Evolutionary conservation across 1,140 invertebrate genomes (phyloP), one percentile per base, ranked within the genome.

Genomic region (Reticulitermes speratus): DNA sequence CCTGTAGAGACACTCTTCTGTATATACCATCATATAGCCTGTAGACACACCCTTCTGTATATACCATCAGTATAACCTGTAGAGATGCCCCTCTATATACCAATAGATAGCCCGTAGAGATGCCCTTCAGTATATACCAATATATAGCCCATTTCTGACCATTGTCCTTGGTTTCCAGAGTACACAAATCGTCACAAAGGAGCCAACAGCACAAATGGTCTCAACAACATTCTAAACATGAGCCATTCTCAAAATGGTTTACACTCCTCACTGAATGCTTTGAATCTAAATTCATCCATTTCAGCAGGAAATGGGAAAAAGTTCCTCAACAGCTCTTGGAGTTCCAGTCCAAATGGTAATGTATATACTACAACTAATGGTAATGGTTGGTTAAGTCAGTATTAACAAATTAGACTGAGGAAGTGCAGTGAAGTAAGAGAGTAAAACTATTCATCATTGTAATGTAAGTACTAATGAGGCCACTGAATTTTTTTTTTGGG

Each of bases 271-370:
- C 75, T 87, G 19, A 87, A 86, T 69, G 84, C 38, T 83, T 65
- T 85, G 81, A 87, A 87, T 83, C 86, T 87, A 48, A 87, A 84
- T 44, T 44, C 85, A 52, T 86, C 86, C n/a, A 85, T 75, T n/a
- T 75, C 65, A 75, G 2, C 65, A 75, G n/a, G 32, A 9, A 85
- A 87, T 44, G 84, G 84, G 8, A 65, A 82, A 12, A 69, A 82
- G 25, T 44, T 65, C 30, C 81, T 84, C 19, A 69, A 84, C 82
- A 84, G 44, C 44, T 84, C 82, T n/a, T 86, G 86, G 86, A 45
- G 48, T 52, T 85, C 82, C 81, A 83, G 84, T 55, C 52, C 82
- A 44, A 45, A 25, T 52, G 52, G n/a, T 45, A 84, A 83, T 55
- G 25, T 21, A 30, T 14, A 83, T 23, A 45, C 16, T 25, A 52